These are phyloP conservation scores for Hippopotamus amphibius DNA, from an alignment of 2,113 vertebrate genomes.

Conservation along the genomic window DNA sequence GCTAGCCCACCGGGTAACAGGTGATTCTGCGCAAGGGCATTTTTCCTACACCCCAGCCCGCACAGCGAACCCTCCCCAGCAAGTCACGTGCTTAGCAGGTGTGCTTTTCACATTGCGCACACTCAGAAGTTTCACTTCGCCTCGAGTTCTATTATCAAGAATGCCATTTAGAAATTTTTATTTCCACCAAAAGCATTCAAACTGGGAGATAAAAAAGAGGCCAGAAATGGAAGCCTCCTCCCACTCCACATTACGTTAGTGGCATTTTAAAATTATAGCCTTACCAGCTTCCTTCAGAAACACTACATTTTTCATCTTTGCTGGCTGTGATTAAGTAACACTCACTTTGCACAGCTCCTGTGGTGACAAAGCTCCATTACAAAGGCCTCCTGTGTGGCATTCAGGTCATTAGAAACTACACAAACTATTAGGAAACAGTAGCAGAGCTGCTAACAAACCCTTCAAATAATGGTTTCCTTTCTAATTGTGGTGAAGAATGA, in stretches of 20 bases:
- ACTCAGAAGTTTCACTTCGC: neutral
- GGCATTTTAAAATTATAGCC: constrained; percentile 75
- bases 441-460: constrained; percentile 65
- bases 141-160: constrained; percentile 36
- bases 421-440: constrained; percentile 62
- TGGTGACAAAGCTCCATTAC: constrained; percentile 64
- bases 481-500: constrained; percentile 49
- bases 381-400: constrained; percentile 72
- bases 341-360: constrained; percentile 62
- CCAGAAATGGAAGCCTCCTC: constrained; percentile 56
- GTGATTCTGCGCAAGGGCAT: fast-evolving
- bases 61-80: fast-evolving
- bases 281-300: constrained; percentile 66
- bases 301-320: constrained; percentile 71
- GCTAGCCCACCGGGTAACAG: neutral
- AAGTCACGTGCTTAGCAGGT: fast-evolving
- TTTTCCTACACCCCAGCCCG: fast-evolving
- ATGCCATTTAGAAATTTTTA: constrained; percentile 60
- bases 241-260: constrained; percentile 51
- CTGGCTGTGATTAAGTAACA: constrained; percentile 76
- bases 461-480: constrained; percentile 58
- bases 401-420: constrained; percentile 67
- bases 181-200: constrained; percentile 69
- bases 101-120: neutral
- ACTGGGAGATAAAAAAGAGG: constrained; percentile 46